A percentile compares a stretch with the other conserved stretches of the same genome.
These are phyloP conservation scores for Trissoscelio sp. DNA, from an alignment of 2,888 invertebrate genomes.

Conservation along the genomic window DNA sequence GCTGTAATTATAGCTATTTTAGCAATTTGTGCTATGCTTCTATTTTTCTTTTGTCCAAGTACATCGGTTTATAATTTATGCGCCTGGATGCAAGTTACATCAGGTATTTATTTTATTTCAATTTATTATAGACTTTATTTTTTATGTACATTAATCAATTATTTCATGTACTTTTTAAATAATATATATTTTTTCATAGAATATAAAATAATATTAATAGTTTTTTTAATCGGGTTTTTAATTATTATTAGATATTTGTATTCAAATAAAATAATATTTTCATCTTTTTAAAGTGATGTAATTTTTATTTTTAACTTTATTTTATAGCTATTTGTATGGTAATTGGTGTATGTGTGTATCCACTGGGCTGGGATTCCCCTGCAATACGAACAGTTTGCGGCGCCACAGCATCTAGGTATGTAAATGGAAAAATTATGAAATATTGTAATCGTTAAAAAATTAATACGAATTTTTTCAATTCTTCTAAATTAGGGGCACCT, in stretches of 20 bases:
- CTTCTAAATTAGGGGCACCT: too few relatives aligned
- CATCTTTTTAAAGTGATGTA: not conserved
- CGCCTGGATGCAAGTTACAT: constrained; percentile 97
- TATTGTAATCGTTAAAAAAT: too few relatives aligned
- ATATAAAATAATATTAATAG: too few relatives aligned
- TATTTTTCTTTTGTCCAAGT: constrained; percentile 96
- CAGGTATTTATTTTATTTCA: constrained; percentile 87
- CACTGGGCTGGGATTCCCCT: constrained; percentile 95
- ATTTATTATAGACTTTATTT: too few relatives aligned
- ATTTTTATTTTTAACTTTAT: constrained; percentile 12
- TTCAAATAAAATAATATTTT: not conserved
- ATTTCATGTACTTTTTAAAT: too few relatives aligned
- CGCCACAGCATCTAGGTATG: constrained; percentile 90
- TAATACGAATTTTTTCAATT: too few relatives aligned
- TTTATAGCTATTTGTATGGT: constrained; percentile 93
- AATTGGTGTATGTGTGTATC: constrained; percentile 94
- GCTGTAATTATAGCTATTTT: constrained; percentile 93
- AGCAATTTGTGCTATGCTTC: constrained; percentile 93
- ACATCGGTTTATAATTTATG: constrained; percentile 96
- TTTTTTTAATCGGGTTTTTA: too few relatives aligned
- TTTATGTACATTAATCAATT: not conserved
- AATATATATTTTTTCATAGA: too few relatives aligned
- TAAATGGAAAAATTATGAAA: too few relatives aligned
- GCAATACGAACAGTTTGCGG: constrained; percentile 94
- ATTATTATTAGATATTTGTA: too few relatives aligned